These are phyloP conservation scores for Spongilla lacustris DNA, from an alignment of 37 sponge, comb jelly and placozoan genomes.

Conservation along the genomic window DNA sequence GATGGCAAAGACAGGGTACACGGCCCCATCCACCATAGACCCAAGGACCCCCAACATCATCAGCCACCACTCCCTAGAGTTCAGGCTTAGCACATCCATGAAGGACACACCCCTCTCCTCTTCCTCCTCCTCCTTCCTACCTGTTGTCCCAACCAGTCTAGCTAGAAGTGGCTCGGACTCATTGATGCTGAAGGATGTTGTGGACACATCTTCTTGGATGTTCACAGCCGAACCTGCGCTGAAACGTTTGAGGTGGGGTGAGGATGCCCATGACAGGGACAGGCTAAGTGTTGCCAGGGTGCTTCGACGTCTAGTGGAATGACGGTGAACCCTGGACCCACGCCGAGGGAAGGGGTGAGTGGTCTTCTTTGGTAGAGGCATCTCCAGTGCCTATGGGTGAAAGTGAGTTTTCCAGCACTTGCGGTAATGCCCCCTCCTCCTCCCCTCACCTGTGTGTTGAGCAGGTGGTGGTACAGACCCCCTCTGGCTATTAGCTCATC, in stretches of 20 bases:
- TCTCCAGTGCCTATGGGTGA: not conserved
- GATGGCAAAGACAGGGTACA: conserved; percentile 22
- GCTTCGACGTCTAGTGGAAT: conserved; percentile 7
- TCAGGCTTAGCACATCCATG: not conserved
- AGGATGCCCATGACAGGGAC: not conserved
- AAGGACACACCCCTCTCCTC: not conserved
- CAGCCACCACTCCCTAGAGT: conserved; percentile 16
- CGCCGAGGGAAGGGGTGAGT: not conserved
- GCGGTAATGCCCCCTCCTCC: too few relatives aligned
- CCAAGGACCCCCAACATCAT: not conserved
- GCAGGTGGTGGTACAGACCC: conserved; percentile 91
- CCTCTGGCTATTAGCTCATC: conserved; percentile 74
- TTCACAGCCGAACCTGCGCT: not conserved
- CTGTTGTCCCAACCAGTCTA: not conserved
- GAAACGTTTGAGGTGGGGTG: not conserved
- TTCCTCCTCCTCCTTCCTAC: not conserved
- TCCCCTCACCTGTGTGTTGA: conserved; percentile 71
- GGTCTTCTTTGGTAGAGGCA: not conserved
- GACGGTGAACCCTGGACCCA: not conserved
- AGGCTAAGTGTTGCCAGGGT: not conserved
- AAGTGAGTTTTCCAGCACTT: not conserved
- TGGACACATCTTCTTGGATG: not conserved
- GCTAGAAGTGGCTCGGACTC: not conserved
- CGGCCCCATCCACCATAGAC: not conserved
- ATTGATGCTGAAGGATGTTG: not conserved